phyloP scores from a whole-genome alignment of 64 coral and sea anemone species.

The Dendrophyllia cribrosa region DNA sequence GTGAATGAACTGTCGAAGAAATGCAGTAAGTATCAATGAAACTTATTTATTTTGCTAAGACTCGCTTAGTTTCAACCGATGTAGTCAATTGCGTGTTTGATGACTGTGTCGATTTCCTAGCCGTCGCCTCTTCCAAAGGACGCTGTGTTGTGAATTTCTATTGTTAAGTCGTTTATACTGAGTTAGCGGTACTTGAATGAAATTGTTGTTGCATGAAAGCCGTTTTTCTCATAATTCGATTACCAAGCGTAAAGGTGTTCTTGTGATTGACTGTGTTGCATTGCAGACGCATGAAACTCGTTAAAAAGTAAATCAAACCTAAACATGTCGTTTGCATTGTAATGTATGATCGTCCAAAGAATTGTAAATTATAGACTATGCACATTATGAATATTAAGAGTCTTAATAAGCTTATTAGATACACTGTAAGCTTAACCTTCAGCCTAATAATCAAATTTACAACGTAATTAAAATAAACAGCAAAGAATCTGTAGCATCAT shows the following conservation, averaged over 20 bases:
- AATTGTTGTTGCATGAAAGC: not conserved
- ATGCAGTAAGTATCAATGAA: constrained; percentile 72
- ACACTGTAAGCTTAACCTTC: no score
- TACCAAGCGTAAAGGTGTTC: not conserved
- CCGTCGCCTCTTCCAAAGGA: not conserved
- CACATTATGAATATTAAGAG: no score
- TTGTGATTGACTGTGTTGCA: not conserved
- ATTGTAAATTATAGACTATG: no score
- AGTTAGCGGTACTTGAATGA: not conserved
- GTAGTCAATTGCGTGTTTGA: not conserved
- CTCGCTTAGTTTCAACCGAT: not conserved
- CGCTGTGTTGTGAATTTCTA: not conserved
- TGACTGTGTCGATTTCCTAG: no score
- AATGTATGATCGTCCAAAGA: no score
- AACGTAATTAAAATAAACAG: no score
- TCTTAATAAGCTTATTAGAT: no score
- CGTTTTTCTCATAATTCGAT: not conserved
- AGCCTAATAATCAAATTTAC: no score
- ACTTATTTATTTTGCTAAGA: not conserved
- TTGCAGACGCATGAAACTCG: not conserved
- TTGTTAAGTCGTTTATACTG: not conserved
- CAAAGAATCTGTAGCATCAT: no score
- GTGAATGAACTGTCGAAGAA: constrained; percentile 90
- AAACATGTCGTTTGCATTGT: no score
- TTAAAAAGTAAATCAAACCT: not conserved